Evolutionary conservation across 2,888 invertebrate species (phyloP).

Genomic region (Latrodectus elegans): DNA sequence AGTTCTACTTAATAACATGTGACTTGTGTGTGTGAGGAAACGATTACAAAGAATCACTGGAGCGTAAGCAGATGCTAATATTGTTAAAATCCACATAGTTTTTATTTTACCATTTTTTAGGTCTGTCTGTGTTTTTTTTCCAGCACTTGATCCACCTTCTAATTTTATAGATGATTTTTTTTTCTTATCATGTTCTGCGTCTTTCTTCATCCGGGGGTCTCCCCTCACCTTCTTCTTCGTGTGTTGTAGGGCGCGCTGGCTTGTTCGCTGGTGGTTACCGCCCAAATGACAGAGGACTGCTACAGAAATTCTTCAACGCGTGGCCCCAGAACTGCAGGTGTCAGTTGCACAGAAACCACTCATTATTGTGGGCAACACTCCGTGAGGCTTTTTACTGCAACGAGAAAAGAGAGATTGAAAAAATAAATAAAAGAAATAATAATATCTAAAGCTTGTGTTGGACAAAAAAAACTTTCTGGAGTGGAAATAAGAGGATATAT

Average conservation of each 20-base stretch:
- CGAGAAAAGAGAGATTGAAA: not conserved
- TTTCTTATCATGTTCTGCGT: slow-evolving; percentile 19
- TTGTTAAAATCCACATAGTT: slow-evolving; percentile 37
- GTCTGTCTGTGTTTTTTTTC: not conserved
- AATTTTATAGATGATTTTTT: slow-evolving; percentile 7
- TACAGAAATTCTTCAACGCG: slow-evolving; percentile 31
- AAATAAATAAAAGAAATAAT: slow-evolving; percentile 31
- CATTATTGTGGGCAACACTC: slow-evolving; percentile 47
- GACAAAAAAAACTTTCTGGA: slow-evolving; percentile 39
- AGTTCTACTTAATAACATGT: slow-evolving; percentile 41
- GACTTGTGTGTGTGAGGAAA: slow-evolving; percentile 15
- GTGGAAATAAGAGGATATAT: slow-evolving; percentile 8
- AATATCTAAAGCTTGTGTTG: slow-evolving; percentile 26
- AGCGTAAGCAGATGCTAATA: slow-evolving; percentile 24
- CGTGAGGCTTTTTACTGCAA: slow-evolving; percentile 13
- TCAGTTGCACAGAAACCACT: slow-evolving; percentile 49
- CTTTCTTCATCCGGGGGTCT: slow-evolving; percentile 1
- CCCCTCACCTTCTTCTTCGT: slow-evolving; percentile 6
- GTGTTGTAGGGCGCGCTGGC: not conserved
- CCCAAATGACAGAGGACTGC: slow-evolving; percentile 65
- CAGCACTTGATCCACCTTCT: not conserved
- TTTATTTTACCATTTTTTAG: not conserved
- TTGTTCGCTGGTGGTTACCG: slow-evolving; percentile 18
- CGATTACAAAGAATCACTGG: not conserved
- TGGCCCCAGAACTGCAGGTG: slow-evolving; percentile 62